Evolutionary conservation across 1,140 invertebrate species (phyloP).

Genomic region (Limonius californicus): DNA sequence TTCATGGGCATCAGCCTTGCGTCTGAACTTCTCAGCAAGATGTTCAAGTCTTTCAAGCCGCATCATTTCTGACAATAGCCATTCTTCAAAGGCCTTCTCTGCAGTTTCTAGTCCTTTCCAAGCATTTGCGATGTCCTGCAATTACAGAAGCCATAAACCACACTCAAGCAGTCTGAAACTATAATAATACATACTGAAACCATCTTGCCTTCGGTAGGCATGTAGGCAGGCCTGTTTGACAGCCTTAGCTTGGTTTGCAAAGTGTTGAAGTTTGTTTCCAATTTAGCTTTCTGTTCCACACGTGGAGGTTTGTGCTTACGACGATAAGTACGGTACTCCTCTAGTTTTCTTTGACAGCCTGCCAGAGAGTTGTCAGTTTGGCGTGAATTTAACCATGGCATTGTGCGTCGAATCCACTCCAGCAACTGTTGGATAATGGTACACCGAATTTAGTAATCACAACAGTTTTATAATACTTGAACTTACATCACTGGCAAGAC

Average conservation of each 20-base stretch:
- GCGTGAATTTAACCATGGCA: conserved; percentile 96
- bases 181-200: conserved; percentile 78
- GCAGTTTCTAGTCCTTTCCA: conserved; percentile 97
- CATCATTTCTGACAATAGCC: conserved; percentile 98
- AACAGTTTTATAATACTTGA: too few species aligned
- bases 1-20: conserved; percentile 98
- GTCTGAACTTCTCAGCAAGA: conserved; percentile 98
- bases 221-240: conserved; percentile 96
- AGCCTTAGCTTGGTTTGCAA: conserved; percentile 95
- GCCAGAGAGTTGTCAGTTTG: conserved; percentile 97
- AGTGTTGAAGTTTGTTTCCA: conserved; percentile 99
- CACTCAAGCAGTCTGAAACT: too few species aligned
- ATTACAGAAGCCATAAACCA: too few species aligned
- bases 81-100: conserved; percentile 99
- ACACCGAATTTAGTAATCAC: too few species aligned
- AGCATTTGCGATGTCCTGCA: conserved; percentile 90
- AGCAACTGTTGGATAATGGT: conserved; percentile 72
- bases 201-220: conserved; percentile 98
- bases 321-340: conserved; percentile 97
- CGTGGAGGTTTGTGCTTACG: conserved; percentile 98
- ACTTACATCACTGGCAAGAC: conserved; percentile 94
- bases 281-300: conserved; percentile 96
- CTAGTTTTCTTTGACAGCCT: conserved; percentile 94
- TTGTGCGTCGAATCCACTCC: conserved; percentile 96
- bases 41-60: conserved; percentile 96